Evolutionary conservation across 2,888 invertebrate species (phyloP), one percentile per base, ranked within the genome.

Genomic region (Tenthredo notha): DNA sequence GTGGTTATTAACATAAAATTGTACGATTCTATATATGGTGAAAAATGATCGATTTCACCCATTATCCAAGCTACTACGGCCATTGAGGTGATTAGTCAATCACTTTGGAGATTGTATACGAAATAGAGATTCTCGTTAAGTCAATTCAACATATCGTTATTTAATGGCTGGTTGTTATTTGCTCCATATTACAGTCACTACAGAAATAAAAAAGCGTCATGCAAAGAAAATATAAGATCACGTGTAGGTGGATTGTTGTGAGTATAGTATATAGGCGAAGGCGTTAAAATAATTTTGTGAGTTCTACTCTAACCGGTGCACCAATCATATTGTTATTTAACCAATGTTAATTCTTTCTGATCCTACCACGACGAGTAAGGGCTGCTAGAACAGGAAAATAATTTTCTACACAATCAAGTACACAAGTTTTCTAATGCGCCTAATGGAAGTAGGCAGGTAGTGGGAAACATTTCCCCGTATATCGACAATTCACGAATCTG

Each of bases 301-400:
- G 61, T 61, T 58, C 80, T 80, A 80, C 80, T 80, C 80, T 80
- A 80, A 25, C 61, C 80, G 80, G 80, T 80, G 80, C 80, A 58
- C 80, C 58, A 80, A 61, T 80, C 21, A 61, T 40, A 21, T 77
- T 77, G 18, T 77, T 43, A 74, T 75, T 50, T 18, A 37, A 75
- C 43, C 75, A 75, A 75, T 47, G 50, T 78, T 33, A 15, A 50
- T 61, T 80, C 40, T 58, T 80, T 83, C 18, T 47, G 85, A 84
- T 89, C 86, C 89, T 86, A 86, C 86, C 85, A 86, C 86, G 87
- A 86, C 86, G 86, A 85, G 75, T 82, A 86, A 85, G 86, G 84
- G 87, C 88, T 86, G 89, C 89, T 89, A 86, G 85, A 86, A 89
- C 75, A 87, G 83, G 33, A 86, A 77, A 87, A 75, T 75, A 65